Conservation (phyloP, 2,113 vertebrate species). For the Nanorana parkeri region DNA sequence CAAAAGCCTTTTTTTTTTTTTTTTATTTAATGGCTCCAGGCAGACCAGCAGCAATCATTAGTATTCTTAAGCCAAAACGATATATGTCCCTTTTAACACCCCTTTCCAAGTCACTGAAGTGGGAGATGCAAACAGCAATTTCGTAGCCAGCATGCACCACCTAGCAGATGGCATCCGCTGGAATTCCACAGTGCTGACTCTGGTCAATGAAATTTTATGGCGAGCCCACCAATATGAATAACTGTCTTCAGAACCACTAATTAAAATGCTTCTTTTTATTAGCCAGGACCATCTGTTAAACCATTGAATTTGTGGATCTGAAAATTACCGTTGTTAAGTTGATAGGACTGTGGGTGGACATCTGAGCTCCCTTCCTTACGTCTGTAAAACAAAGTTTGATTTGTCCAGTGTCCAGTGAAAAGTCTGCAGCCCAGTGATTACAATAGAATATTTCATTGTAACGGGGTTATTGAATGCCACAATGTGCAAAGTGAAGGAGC, state of each 20-base stretch:
- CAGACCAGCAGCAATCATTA: conserved; percentile 54
- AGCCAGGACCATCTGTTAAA: conserved; percentile 83
- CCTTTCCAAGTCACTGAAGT: conserved; percentile 77
- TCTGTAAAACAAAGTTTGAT: conserved; percentile 35
- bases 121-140: conserved; percentile 70
- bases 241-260: conserved; percentile 84
- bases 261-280: conserved; percentile 87
- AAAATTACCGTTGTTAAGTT: conserved; percentile 31
- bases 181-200: conserved; percentile 75
- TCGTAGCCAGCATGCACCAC: conserved; percentile 71
- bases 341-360: not conserved
- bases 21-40: conserved; percentile 60
- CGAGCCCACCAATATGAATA: conserved; percentile 75
- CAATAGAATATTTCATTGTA: too few species aligned
- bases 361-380: not conserved
- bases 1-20: conserved; percentile 60
- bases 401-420: too few species aligned
- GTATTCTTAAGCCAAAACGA: conserved; percentile 57
- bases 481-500: too few species aligned
- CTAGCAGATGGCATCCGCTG: conserved; percentile 87
- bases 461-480: too few species aligned
- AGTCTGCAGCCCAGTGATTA: too few species aligned
- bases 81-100: conserved; percentile 67
- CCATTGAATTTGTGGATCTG: conserved; percentile 73
- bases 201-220: conserved; percentile 79